Evolutionary conservation across 2,113 vertebrate species (phyloP), one percentile per base, ranked within the genome.

Genomic region (Pachycephala philippinensis): DNA sequence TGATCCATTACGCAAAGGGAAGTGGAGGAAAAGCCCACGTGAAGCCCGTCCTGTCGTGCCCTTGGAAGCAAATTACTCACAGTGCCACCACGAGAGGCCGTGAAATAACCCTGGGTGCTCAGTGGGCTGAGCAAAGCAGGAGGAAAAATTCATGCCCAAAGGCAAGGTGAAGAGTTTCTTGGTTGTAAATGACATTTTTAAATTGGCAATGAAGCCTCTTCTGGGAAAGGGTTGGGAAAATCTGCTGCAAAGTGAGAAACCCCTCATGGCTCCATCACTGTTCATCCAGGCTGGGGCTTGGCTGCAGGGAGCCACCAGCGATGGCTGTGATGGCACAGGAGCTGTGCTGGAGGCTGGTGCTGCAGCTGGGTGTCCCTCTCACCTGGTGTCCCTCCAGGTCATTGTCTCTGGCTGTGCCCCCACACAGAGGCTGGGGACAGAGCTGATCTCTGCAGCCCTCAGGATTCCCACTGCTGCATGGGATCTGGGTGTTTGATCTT

Each of bases 381-480:
- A 24, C 35, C 66, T 21, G 3, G 0, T 2, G 11, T 19, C 40
- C 54, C 45, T 69, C 21, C 14, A 14, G 33, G 33, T 6, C 2
- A 3, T 37, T 53, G 54, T 10, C 57, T 66, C 66, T 37, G 54
- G 16, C 19, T 68, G 35, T 50, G 75, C 40, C 75, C 57, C 44
- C 7, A 1, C 0, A 0, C 6, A 8, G 70, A 50, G 56, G 49
- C 2, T 2, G 4, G 56, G 59, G 15, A 57, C 0, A 2, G 77
- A 50, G 39, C 37, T 66, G 86, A 70, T 61, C 56, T 40, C 74
- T 74, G 78, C 60, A 30, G 44, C 45, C 27, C 78, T 53, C 1
- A 1, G 63, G 37, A 44, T 14, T 22, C 56, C 66, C n/a, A 19
- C 24, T 1, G 1, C 65, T 5, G 0, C 1, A 2, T 2, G 44